Conservation (phyloP, 2,113 vertebrate species). For the Syngnathus typhle region DNA sequence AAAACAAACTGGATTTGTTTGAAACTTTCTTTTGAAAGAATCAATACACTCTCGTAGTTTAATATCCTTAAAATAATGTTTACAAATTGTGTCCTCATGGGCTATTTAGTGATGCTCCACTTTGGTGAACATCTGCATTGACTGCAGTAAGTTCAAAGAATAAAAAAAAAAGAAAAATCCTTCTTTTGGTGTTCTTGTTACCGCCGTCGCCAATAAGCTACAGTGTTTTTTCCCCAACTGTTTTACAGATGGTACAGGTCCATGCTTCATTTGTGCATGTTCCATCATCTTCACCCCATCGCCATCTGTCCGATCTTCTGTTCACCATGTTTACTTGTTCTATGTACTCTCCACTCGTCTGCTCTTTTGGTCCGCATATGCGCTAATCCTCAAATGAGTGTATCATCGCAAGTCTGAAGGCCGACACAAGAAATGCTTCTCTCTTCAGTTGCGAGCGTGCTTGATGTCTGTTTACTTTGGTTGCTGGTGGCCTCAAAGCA, state of each 20-base stretch:
- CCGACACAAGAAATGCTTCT: slow-evolving; percentile 8
- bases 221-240: slow-evolving; percentile 35
- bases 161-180: slow-evolving; percentile 11
- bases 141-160: slow-evolving; percentile 2
- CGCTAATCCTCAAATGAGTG: slow-evolving; percentile 33
- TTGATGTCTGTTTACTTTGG: slow-evolving; percentile 42
- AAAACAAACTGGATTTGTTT: too few species aligned
- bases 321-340: slow-evolving; percentile 42
- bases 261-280: slow-evolving; percentile 43
- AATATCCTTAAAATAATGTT: not conserved
- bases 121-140: slow-evolving; percentile 19
- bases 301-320: slow-evolving; percentile 50
- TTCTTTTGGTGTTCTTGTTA: slow-evolving; percentile 12
- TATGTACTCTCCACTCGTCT: slow-evolving; percentile 42
- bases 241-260: slow-evolving; percentile 63
- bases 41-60: not conserved
- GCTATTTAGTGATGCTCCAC: slow-evolving; percentile 5
- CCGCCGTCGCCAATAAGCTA: slow-evolving; percentile 12
- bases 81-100: slow-evolving; percentile 1
- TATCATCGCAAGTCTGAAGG: slow-evolving; percentile 16
- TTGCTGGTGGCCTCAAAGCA: slow-evolving; percentile 24
- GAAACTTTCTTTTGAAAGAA: too few species aligned
- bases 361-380: slow-evolving; percentile 31
- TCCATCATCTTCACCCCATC: slow-evolving; percentile 59
- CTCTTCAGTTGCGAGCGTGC: slow-evolving; percentile 2